A percentile compares a stretch with the other conserved stretches of the same genome.
Evolutionary conservation across 1,140 invertebrate genomes (phyloP).

Genomic region (Panonychus citri): DNA sequence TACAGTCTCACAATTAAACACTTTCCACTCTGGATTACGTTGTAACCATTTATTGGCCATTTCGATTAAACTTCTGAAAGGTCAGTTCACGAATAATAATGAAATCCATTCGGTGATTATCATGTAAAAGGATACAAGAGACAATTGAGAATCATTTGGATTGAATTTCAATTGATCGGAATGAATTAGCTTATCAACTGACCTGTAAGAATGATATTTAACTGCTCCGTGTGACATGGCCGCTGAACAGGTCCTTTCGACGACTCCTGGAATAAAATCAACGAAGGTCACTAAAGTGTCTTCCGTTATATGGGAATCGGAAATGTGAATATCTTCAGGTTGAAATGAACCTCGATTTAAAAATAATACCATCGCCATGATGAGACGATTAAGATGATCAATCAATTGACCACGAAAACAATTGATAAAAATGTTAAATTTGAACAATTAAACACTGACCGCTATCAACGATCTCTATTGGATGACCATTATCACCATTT

Average conservation of each 20-base stretch:
- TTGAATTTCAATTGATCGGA: too few species aligned
- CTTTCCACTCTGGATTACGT: conserved; percentile 7
- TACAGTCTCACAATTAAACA: conserved; percentile 12
- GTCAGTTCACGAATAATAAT: background rate
- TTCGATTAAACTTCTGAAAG: conserved; percentile 7
- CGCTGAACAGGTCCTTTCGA: conserved; percentile 1
- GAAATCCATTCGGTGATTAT: too few species aligned
- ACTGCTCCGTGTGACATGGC: conserved; percentile 5
- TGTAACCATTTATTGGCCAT: conserved; percentile 11
- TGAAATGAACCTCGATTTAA: conserved; percentile 2
- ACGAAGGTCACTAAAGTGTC: conserved; percentile 8
- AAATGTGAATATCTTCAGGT: conserved; percentile 6
- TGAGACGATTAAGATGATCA: too few species aligned
- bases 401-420: too few species aligned
- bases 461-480: too few species aligned
- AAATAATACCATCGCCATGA: background rate
- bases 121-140: too few species aligned
- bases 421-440: too few species aligned
- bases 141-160: too few species aligned
- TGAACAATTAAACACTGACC: too few species aligned
- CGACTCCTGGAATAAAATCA: conserved; percentile 7
- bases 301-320: conserved; percentile 3
- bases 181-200: background rate
- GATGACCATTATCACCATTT: too few species aligned
- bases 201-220: conserved; percentile 10